These are phyloP conservation scores for Drosophila burlai DNA, from an alignment of 1,140 invertebrate genomes.

Conservation along the genomic window DNA sequence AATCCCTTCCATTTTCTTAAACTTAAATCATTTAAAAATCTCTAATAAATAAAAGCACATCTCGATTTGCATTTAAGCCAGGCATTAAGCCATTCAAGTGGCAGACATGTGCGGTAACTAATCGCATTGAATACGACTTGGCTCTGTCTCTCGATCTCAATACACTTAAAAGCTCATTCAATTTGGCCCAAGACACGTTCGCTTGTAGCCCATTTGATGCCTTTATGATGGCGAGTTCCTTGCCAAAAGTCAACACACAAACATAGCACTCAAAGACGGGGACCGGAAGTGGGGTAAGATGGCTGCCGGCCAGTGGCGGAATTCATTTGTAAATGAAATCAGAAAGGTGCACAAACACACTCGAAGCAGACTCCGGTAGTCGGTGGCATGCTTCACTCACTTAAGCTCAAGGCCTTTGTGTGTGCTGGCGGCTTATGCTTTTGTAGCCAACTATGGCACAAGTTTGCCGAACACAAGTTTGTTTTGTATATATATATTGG, in stretches of 20 bases:
- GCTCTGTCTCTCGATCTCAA: constrained; percentile 47
- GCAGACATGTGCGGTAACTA: constrained; percentile 48
- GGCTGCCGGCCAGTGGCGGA: constrained; percentile 37
- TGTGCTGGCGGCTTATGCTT: constrained; percentile 50
- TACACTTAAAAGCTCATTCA: constrained; percentile 81
- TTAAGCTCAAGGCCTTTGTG: constrained; percentile 55
- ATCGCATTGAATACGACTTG: constrained; percentile 46
- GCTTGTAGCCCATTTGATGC: constrained; percentile 62
- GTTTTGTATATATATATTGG: constrained; percentile 38
- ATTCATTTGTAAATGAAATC: constrained; percentile 81
- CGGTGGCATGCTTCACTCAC: constrained; percentile 46
- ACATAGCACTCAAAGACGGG: constrained; percentile 3
- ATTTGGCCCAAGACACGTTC: constrained; percentile 74
- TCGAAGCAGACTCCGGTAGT: constrained; percentile 9
- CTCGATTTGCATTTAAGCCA: constrained; percentile 40
- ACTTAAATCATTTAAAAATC: constrained; percentile 15
- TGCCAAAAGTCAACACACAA: constrained; percentile 49
- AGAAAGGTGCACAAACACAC: constrained; percentile 68
- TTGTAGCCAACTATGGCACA: constrained; percentile 46
- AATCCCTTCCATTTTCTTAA: neutral
- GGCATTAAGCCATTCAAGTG: constrained; percentile 41
- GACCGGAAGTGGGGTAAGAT: constrained; percentile 22
- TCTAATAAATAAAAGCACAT: neutral
- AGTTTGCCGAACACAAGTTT: constrained; percentile 64
- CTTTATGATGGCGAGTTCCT: constrained; percentile 72